These are phyloP conservation scores for Lasioglossum leucozonium DNA, from an alignment of 2,888 invertebrate genomes.

Conservation along the genomic window DNA sequence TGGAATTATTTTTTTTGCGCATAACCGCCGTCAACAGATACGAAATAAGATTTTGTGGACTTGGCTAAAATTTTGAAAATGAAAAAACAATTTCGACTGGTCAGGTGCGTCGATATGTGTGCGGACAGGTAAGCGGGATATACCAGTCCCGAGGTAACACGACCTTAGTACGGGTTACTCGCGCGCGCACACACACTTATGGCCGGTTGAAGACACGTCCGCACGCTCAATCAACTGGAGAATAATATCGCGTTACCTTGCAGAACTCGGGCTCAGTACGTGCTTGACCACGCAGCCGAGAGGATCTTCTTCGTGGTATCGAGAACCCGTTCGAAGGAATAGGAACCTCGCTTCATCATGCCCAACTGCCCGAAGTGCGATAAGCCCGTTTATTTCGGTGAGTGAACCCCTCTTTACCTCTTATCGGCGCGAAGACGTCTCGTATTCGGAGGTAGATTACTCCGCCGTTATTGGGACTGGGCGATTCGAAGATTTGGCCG, in stretches of 20 bases:
- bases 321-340: slow-evolving; percentile 16
- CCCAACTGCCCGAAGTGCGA: slow-evolving; percentile 87
- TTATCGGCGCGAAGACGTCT: not conserved
- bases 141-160: slow-evolving; percentile 45
- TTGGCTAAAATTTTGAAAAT: too few species aligned
- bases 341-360: slow-evolving; percentile 80
- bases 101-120: not conserved
- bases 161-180: slow-evolving; percentile 50
- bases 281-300: slow-evolving; percentile 80
- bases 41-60: too few species aligned
- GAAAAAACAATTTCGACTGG: not conserved
- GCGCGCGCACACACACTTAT: slow-evolving; percentile 45
- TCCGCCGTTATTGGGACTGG: not conserved
- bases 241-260: slow-evolving; percentile 81
- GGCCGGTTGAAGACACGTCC: slow-evolving; percentile 72
- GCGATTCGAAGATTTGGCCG: not conserved
- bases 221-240: slow-evolving; percentile 80
- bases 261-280: slow-evolving; percentile 77
- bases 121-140: slow-evolving; percentile 8
- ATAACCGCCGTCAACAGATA: too few species aligned
- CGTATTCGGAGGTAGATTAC: not conserved
- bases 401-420: slow-evolving; percentile 3
- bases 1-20: too few species aligned
- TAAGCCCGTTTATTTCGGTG: slow-evolving; percentile 87
- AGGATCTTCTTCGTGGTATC: slow-evolving; percentile 63